These are phyloP conservation scores for Drosophila subobscura DNA, from an alignment of 1,140 invertebrate genomes.

Conservation along the genomic window DNA sequence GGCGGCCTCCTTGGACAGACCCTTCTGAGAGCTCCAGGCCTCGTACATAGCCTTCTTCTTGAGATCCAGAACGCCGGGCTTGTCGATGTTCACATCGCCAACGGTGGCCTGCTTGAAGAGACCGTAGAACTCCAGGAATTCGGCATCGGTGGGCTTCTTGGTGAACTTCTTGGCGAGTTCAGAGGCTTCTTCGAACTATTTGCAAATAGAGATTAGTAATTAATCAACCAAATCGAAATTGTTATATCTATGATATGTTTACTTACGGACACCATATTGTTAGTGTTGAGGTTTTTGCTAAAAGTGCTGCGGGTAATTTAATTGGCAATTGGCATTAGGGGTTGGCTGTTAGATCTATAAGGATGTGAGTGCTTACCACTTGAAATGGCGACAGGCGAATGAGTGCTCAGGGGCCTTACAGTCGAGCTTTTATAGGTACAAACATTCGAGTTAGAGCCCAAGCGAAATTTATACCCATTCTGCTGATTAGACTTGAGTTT, in stretches of 20 bases:
- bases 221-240: not conserved
- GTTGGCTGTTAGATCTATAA: not conserved
- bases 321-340: too few relatives aligned
- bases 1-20: conserved; percentile 90
- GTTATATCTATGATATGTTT: not conserved
- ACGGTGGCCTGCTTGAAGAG: conserved; percentile 93
- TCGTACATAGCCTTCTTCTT: conserved; percentile 98
- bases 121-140: conserved; percentile 93
- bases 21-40: conserved; percentile 94
- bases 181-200: conserved; percentile 90
- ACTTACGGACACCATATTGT: conserved; percentile 43
- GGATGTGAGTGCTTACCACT: conserved; percentile 35
- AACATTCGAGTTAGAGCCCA: not conserved
- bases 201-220: not conserved
- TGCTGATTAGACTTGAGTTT: conserved; percentile 20
- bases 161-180: conserved; percentile 91
- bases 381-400: conserved; percentile 38
- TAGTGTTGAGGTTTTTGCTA: conserved; percentile 11
- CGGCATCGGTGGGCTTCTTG: conserved; percentile 89
- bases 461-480: conserved; percentile 30
- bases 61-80: conserved; percentile 95
- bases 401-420: conserved; percentile 14
- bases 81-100: conserved; percentile 91
- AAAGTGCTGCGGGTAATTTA: conserved; percentile 5
- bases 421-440: conserved; percentile 25